These are phyloP conservation scores for Meloe dianella DNA, from an alignment of 2,888 invertebrate species.

Conservation along the genomic window DNA sequence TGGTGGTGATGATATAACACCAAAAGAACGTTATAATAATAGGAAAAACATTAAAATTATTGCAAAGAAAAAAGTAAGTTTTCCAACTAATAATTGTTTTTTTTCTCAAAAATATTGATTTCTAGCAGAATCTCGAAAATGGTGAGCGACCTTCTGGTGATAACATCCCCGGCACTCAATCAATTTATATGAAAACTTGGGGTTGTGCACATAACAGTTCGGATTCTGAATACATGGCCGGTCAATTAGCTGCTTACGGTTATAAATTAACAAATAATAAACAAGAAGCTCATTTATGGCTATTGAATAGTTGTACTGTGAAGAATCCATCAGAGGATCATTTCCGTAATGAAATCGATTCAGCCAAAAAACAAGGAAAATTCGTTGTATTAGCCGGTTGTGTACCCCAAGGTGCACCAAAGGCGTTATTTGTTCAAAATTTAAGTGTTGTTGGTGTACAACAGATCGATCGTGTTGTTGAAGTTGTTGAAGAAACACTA, in stretches of 20 bases:
- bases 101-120: background rate
- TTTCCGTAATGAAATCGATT: slow-evolving; percentile 85
- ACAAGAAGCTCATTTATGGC: slow-evolving; percentile 86
- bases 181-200: slow-evolving; percentile 91
- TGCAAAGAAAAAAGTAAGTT: slow-evolving; percentile 49
- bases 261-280: slow-evolving; percentile 84
- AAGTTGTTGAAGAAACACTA: slow-evolving; percentile 96
- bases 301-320: slow-evolving; percentile 97
- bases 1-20: slow-evolving; percentile 78
- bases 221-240: slow-evolving; percentile 99
- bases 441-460: slow-evolving; percentile 97
- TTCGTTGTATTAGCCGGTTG: slow-evolving; percentile 96
- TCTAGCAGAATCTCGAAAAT: slow-evolving; percentile 19
- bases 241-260: slow-evolving; percentile 86
- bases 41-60: slow-evolving; percentile 74
- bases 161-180: slow-evolving; percentile 74
- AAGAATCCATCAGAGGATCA: slow-evolving; percentile 97
- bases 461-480: slow-evolving; percentile 96
- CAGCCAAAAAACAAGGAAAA: slow-evolving; percentile 75
- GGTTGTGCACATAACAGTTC: slow-evolving; percentile 98
- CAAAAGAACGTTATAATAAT: slow-evolving; percentile 76
- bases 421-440: slow-evolving; percentile 72
- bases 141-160: slow-evolving; percentile 42
- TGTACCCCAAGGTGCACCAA: slow-evolving; percentile 92
- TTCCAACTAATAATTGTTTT: background rate